A percentile compares a stretch with the other conserved stretches of the same genome.
phyloP scores from a whole-genome alignment of 2,797 vertebrate species.

The Gallinago solitaria region DNA sequence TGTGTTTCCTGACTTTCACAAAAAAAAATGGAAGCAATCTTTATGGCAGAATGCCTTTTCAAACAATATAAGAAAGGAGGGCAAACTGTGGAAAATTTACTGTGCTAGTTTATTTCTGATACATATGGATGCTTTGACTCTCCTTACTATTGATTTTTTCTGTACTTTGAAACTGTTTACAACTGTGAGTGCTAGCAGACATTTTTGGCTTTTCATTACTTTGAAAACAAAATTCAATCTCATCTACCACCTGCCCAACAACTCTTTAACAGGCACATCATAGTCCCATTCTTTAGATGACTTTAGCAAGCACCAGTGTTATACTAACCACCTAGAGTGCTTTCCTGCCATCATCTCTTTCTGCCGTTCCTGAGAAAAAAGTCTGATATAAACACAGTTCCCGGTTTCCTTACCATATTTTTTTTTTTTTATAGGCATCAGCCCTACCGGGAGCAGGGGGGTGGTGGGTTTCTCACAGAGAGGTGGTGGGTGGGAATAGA shows the following conservation, averaged over 20 bases:
- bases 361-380: not conserved
- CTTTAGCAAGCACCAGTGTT: not conserved
- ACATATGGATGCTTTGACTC: not conserved
- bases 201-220: not conserved
- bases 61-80: not conserved
- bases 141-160: not conserved
- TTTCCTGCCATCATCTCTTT: not conserved
- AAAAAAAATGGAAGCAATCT: not conserved
- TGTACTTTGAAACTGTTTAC: conserved; percentile 2
- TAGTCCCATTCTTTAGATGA: not conserved
- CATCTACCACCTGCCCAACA: not conserved
- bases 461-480: not conserved
- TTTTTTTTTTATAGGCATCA: not conserved
- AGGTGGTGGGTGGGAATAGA: not conserved
- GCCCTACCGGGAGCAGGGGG: not conserved
- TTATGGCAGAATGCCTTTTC: not conserved
- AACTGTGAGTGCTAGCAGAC: not conserved
- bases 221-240: not conserved
- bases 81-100: not conserved
- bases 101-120: conserved; percentile 6
- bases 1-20: not conserved
- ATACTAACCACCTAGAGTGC: not conserved
- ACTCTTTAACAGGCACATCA: not conserved
- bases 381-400: not conserved
- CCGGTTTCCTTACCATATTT: not conserved